phyloP scores from a whole-genome alignment of 2,113 vertebrate genomes.

The Toxotes jaculatrix region DNA sequence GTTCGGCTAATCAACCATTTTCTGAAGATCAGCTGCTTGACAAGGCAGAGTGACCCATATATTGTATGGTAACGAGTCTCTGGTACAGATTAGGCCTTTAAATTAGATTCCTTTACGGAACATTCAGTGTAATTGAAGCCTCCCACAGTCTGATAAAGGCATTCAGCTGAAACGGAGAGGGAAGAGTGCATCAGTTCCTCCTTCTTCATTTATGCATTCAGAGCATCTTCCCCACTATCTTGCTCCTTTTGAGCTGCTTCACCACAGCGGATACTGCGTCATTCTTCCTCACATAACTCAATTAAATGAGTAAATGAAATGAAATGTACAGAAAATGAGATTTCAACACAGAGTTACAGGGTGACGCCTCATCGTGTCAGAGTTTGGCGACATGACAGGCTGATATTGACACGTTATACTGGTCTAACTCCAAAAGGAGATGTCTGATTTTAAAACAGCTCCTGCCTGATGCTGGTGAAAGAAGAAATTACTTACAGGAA shows the following conservation, averaged over 20 bases:
- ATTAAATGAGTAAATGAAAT: conserved; percentile 47
- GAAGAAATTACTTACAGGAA: neutral
- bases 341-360: conserved; percentile 17
- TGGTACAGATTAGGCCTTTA: conserved; percentile 49
- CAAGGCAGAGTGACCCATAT: conserved; percentile 13
- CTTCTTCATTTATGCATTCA: conserved; percentile 31
- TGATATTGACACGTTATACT: neutral
- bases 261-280: neutral
- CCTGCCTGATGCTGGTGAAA: too few species aligned
- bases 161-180: conserved; percentile 14
- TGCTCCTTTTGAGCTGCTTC: conserved; percentile 12
- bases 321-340: conserved; percentile 10
- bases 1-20: conserved; percentile 18
- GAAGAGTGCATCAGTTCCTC: neutral
- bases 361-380: neutral
- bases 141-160: conserved; percentile 38
- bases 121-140: conserved; percentile 44
- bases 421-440: neutral
- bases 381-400: neutral
- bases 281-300: conserved; percentile 8
- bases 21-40: conserved; percentile 34
- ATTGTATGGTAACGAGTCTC: conserved; percentile 24
- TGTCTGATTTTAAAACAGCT: too few species aligned
- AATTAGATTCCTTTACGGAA: conserved; percentile 54
- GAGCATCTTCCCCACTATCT: conserved; percentile 14